phyloP scores from a whole-genome alignment of 2,113 vertebrate genomes.

The Speoplatyrhinus poulsoni region DNA sequence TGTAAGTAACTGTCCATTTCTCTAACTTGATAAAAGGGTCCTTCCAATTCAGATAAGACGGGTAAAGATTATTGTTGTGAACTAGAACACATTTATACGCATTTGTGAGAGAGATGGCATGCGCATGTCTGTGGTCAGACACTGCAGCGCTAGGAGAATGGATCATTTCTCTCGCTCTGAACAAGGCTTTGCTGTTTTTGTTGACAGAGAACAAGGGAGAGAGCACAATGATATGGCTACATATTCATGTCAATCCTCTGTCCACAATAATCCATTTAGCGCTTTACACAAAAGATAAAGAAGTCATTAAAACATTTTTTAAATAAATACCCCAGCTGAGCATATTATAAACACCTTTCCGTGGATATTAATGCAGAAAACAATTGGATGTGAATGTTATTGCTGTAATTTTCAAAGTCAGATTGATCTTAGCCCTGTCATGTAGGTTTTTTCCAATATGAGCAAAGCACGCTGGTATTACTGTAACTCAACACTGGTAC shows the following conservation, averaged over 20 bases:
- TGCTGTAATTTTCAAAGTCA: neutral
- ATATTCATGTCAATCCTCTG: conserved; percentile 50
- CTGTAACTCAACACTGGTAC: too few species aligned
- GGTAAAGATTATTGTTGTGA: too few species aligned
- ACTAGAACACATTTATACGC: neutral
- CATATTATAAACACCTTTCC: neutral
- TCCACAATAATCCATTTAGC: conserved; percentile 15
- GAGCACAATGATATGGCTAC: conserved; percentile 38
- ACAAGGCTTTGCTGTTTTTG: conserved; percentile 65
- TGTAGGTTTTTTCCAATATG: neutral
- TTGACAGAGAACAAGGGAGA: conserved; percentile 65
- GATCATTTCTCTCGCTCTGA: conserved; percentile 39
- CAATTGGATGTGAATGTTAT: neutral
- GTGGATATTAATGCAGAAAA: neutral
- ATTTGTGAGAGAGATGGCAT: conserved; percentile 19
- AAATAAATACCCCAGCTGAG: neutral
- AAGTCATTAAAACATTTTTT: neutral
- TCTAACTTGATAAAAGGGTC: too few species aligned
- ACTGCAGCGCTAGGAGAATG: conserved; percentile 16
- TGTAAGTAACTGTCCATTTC: too few species aligned
- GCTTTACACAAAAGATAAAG: conserved; percentile 18
- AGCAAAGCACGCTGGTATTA: too few species aligned
- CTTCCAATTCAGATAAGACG: too few species aligned
- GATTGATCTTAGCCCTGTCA: neutral
- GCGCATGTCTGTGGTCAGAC: conserved; percentile 33